phyloP scores from a whole-genome alignment of 2,888 invertebrate species.

The Trissoscelio sp. region DNA sequence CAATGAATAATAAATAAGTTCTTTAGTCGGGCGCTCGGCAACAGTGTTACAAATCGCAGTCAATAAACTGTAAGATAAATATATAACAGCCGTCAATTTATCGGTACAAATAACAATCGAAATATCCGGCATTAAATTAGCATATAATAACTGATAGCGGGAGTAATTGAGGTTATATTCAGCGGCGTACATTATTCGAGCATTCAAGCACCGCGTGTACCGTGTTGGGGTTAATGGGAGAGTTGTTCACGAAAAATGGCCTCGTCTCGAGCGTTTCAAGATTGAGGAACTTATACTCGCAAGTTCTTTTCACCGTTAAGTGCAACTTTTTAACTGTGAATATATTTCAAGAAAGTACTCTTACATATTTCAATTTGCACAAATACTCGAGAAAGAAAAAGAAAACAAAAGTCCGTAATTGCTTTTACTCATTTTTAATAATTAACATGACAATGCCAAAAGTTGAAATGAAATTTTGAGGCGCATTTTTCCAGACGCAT shows the following conservation, averaged over 20 bases:
- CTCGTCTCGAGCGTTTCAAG: constrained; percentile 51
- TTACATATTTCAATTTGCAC: constrained; percentile 41
- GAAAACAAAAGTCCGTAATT: constrained; percentile 16
- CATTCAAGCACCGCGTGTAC: constrained; percentile 47
- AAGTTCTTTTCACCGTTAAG: constrained; percentile 52
- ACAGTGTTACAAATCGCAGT: constrained; percentile 10
- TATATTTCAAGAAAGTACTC: constrained; percentile 53
- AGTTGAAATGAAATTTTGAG: too few relatives aligned
- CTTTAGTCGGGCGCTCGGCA: background rate
- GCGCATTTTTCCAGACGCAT: constrained; percentile 77
- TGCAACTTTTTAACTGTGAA: constrained; percentile 57
- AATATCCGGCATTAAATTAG: constrained; percentile 54
- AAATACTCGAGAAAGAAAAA: constrained; percentile 36
- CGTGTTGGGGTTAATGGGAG: constrained; percentile 64
- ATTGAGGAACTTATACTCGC: constrained; percentile 54
- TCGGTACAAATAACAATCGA: constrained; percentile 42
- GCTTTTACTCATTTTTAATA: constrained; percentile 1
- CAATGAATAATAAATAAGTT: constrained; percentile 13
- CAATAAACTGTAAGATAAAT: constrained; percentile 38
- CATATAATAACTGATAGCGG: constrained; percentile 56
- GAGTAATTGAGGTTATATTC: constrained; percentile 56
- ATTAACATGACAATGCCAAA: too few relatives aligned
- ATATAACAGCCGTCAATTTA: constrained; percentile 35
- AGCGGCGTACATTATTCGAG: constrained; percentile 43
- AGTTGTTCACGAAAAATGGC: constrained; percentile 54